Evolutionary conservation across 2,797 vertebrate species (phyloP).

Genomic region (Acrocephalus scirpaceus): DNA sequence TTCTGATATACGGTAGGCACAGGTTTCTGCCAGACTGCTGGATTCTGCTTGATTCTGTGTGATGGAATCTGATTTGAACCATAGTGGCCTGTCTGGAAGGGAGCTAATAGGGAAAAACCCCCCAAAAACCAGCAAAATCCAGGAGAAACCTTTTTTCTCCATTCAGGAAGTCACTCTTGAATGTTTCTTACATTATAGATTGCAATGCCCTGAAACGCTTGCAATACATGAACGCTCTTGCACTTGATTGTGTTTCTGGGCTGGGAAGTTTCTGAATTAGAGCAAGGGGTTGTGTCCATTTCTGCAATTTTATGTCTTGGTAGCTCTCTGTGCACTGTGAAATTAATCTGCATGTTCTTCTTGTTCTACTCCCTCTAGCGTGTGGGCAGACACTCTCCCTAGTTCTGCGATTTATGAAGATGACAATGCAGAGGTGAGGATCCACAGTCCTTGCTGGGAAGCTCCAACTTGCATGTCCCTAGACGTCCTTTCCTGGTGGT

Average conservation of each 20-base stretch:
- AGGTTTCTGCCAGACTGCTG: neutral
- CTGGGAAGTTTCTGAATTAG: neutral
- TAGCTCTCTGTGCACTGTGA: too few species aligned
- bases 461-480: too few species aligned
- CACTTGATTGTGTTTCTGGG: neutral
- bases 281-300: too few species aligned
- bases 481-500: neutral
- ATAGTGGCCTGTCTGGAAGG: neutral
- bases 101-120: neutral
- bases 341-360: too few species aligned
- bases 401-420: too few species aligned
- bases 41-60: neutral
- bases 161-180: too few species aligned
- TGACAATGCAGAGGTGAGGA: neutral
- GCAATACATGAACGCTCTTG: neutral
- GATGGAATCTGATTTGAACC: neutral
- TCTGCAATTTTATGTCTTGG: too few species aligned
- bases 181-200: too few species aligned
- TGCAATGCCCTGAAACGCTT: neutral
- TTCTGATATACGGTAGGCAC: neutral
- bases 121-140: neutral
- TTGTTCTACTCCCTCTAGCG: neutral
- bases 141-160: neutral
- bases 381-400: too few species aligned
- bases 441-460: neutral